A percentile compares a stretch with the other conserved stretches of the same genome.
Evolutionary conservation across 2,888 invertebrate genomes (phyloP).

Genomic region (Ptychoptera contaminata): DNA sequence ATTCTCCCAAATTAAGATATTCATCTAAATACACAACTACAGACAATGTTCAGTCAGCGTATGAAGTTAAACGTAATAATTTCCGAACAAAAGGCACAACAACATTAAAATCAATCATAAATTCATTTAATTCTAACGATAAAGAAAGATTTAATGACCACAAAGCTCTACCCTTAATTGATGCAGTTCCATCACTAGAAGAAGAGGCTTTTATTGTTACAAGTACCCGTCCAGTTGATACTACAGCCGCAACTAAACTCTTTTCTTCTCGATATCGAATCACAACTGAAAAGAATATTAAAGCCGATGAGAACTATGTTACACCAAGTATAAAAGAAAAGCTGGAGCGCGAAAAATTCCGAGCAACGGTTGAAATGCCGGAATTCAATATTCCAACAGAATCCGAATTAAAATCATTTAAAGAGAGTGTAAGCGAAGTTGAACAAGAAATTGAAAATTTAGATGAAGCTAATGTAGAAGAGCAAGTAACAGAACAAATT

Average conservation of each 20-base stretch:
- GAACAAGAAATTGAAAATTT: conserved; percentile 12
- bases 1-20: conserved; percentile 23
- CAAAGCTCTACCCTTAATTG: neutral
- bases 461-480: conserved; percentile 5
- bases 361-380: conserved; percentile 13
- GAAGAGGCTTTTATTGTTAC: no score
- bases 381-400: conserved; percentile 12
- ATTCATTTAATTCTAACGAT: no score
- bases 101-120: neutral
- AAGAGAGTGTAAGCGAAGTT: conserved; percentile 17
- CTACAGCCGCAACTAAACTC: neutral
- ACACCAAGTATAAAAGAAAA: conserved; percentile 3
- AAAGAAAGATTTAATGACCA: neutral
- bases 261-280: neutral
- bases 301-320: conserved; percentile 9
- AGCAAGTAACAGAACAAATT: conserved; percentile 9
- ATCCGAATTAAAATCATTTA: conserved; percentile 23
- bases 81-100: neutral
- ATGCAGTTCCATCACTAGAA: no score
- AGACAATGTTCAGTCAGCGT: neutral
- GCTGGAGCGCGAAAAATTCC: conserved; percentile 8
- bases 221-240: neutral
- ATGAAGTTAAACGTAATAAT: neutral
- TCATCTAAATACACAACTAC: conserved; percentile 7
- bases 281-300: neutral